Evolutionary conservation across 2,797 vertebrate species (phyloP).

Genomic region (Pteropus rufus): DNA sequence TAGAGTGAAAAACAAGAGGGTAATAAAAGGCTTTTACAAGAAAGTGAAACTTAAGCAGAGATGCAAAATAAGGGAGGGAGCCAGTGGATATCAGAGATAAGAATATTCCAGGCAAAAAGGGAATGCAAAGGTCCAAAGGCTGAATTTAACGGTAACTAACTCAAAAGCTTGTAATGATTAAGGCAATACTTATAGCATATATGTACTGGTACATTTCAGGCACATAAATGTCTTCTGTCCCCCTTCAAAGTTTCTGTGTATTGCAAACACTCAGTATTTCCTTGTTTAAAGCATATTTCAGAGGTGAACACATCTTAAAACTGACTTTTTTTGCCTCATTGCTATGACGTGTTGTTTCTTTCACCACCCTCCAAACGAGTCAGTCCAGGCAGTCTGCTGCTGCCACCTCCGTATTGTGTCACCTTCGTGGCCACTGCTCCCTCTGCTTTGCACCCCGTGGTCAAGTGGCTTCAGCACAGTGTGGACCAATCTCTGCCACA

Average conservation of each 20-base stretch:
- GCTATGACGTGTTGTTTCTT: not conserved
- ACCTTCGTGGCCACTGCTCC: too few species aligned
- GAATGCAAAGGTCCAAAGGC: not conserved
- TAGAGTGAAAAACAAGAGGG: not conserved
- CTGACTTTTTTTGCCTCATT: not conserved
- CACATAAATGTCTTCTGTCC: not conserved
- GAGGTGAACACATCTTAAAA: not conserved
- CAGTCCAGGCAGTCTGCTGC: not conserved
- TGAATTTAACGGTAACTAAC: not conserved
- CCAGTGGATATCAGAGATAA: not conserved
- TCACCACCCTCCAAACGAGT: not conserved
- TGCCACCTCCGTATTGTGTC: fast-evolving
- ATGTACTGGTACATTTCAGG: not conserved
- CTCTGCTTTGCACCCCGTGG: not conserved
- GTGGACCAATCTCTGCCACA: not conserved
- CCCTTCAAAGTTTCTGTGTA: not conserved
- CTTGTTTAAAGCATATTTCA: not conserved
- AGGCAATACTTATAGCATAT: not conserved
- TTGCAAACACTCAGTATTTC: not conserved
- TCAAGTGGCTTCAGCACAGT: not conserved
- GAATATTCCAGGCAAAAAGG: not conserved
- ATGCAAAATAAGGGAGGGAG: not conserved
- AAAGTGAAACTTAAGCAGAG: not conserved
- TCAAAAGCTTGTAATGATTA: not conserved
- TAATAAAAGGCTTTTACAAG: not conserved